Base-by-base conservation (phyloP, 1,140 invertebrate species). In the Hycleus cichorii region DNA sequence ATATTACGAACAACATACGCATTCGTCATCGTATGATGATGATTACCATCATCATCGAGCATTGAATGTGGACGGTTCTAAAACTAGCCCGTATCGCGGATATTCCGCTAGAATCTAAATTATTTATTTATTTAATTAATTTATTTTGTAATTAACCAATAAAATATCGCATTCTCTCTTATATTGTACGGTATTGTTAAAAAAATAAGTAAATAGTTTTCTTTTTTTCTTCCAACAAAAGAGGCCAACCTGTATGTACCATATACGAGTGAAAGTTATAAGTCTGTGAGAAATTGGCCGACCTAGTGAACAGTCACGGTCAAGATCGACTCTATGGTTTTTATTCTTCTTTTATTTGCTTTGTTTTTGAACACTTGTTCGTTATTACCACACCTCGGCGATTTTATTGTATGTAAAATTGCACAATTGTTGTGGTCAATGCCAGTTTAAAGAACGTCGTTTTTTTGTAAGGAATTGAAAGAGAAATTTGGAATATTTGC, bases 1-100 rank as follows among this genome's bases (percentile, higher is more conserved):
- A 63, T 82, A 88, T 49, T 86, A 83, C 40, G 84, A 87, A 70
- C 81, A 81, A 64, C 86, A 90, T 62, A 84, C 86, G 3, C 88
- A 90, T 67, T 88, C 87, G 1, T 81, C 83, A 5, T 81, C 81
- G 9, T 86, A 87, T 70, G 83, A 86, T 58, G 86, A 86, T 43
- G 82, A 80, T 26, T 3, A 32, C 9, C 80, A 82, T 64, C 84
- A 84, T 69, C 81, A 81, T 62, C 78, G 52, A 27, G 47, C 52
- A 27, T 55, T 45, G 32, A 44, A 55, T 39, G 12, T 39, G 27
- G 39, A 39, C 18, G 52, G 52, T 10, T n/a, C 39, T 39, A 6
- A 39, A 40, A n/a, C 11, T 5, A 38, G 6, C 10, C 9, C 11
- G 3, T 11, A 42, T n/a, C 9, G 40, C 40, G 9, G 9, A 42